These are phyloP conservation scores for Magallana nippona DNA, from an alignment of 2,888 invertebrate species.

Conservation along the genomic window DNA sequence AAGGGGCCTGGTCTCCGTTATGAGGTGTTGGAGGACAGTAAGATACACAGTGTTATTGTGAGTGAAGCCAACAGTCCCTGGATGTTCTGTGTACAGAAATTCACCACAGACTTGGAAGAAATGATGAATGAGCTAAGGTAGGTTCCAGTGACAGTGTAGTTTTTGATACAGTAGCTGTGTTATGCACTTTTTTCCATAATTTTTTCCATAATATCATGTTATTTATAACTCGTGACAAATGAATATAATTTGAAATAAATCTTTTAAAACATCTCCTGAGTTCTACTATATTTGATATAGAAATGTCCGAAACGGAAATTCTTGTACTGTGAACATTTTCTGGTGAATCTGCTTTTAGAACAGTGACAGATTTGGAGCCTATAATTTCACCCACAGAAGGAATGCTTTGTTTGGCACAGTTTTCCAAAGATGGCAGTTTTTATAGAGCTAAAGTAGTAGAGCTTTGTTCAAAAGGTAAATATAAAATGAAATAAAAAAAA, in stretches of 20 bases:
- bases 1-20: slow-evolving; percentile 11
- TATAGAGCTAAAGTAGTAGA: slow-evolving; percentile 87
- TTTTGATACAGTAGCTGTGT: not conserved
- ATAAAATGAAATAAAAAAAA: not conserved
- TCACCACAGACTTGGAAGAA: slow-evolving; percentile 53
- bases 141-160: not conserved
- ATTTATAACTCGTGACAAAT: too few relatives aligned
- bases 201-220: too few relatives aligned
- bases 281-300: not conserved
- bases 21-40: slow-evolving; percentile 45
- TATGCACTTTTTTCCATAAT: too few relatives aligned
- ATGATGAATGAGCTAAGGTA: slow-evolving; percentile 66
- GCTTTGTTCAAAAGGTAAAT: slow-evolving; percentile 72
- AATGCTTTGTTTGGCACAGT: slow-evolving; percentile 83
- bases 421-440: slow-evolving; percentile 89
- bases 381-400: slow-evolving; percentile 46
- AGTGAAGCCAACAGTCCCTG: slow-evolving; percentile 65
- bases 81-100: slow-evolving; percentile 67
- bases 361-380: not conserved
- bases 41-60: slow-evolving; percentile 59
- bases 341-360: not conserved
- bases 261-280: too few relatives aligned
- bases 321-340: not conserved
- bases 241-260: too few relatives aligned
- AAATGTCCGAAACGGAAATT: not conserved